phyloP scores from a whole-genome alignment of 2,113 vertebrate genomes.

The Erpornis zantholeuca region DNA sequence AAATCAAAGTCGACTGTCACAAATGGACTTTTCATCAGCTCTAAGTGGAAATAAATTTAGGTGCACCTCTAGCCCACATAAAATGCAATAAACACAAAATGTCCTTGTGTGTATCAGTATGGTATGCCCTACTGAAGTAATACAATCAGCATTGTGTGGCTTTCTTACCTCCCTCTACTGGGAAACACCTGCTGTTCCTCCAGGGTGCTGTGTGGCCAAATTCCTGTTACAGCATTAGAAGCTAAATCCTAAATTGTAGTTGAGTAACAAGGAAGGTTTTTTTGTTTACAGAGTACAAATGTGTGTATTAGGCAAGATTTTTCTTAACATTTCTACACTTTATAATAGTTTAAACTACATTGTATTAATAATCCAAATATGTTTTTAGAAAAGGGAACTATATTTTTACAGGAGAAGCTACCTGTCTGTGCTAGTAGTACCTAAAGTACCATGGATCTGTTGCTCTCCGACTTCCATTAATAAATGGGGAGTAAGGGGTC shows the following conservation, averaged over 20 bases:
- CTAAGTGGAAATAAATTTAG: slow-evolving; percentile 5
- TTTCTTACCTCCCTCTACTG: not conserved
- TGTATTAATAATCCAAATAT: not conserved
- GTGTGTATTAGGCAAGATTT: not conserved
- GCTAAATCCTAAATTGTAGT: not conserved
- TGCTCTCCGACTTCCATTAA: not conserved
- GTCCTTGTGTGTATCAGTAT: not conserved
- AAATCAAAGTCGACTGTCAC: not conserved
- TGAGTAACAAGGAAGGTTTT: not conserved
- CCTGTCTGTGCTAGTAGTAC: not conserved
- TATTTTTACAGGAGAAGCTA: not conserved
- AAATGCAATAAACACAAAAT: not conserved
- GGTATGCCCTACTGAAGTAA: not conserved
- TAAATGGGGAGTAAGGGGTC: not conserved
- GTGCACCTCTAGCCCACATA: not conserved
- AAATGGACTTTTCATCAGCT: not conserved
- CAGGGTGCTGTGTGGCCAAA: not conserved
- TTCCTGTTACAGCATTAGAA: not conserved
- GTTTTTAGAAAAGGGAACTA: not conserved
- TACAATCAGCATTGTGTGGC: not conserved
- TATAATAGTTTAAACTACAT: not conserved
- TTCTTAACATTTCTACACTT: not conserved
- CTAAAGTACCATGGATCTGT: not conserved
- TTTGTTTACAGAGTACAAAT: not conserved
- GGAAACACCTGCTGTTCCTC: not conserved